These are phyloP conservation scores for Myiotriccus ornatus DNA, from an alignment of 2,797 vertebrate genomes.

Conservation along the genomic window DNA sequence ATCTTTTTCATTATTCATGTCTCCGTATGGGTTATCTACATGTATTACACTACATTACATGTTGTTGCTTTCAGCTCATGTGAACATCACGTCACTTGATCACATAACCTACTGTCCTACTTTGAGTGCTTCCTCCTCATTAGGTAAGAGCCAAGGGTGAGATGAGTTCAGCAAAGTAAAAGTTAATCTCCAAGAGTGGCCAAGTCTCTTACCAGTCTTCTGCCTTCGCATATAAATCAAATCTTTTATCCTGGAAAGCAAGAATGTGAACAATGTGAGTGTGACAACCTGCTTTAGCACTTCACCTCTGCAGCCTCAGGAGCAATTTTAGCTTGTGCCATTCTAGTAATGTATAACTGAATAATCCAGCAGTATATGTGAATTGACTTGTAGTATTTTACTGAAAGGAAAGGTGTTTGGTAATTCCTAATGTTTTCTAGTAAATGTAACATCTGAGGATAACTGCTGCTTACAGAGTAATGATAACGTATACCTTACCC, in stretches of 20 bases:
- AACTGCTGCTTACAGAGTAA: neutral
- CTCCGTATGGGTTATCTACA: neutral
- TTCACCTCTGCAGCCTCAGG: neutral
- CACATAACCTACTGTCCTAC: neutral
- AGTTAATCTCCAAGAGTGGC: neutral
- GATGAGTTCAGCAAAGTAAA: neutral
- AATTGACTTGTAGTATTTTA: neutral
- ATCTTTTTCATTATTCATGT: neutral
- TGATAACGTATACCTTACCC: neutral
- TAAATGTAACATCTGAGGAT: neutral
- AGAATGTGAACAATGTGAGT: constrained; percentile 6
- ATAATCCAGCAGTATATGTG: neutral
- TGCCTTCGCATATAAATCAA: constrained; percentile 72
- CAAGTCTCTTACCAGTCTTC: constrained; percentile 78
- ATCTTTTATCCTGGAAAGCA: constrained; percentile 74
- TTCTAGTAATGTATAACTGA: neutral
- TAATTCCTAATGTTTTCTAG: neutral
- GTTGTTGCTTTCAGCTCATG: neutral
- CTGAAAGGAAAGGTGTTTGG: neutral
- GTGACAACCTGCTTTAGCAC: neutral
- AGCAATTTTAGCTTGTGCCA: neutral
- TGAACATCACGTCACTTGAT: neutral
- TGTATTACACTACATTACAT: neutral
- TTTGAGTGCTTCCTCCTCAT: neutral
- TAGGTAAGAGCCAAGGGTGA: neutral